These are phyloP conservation scores for Anguilla japonica DNA, from an alignment of 2,113 vertebrate species.

Conservation along the genomic window DNA sequence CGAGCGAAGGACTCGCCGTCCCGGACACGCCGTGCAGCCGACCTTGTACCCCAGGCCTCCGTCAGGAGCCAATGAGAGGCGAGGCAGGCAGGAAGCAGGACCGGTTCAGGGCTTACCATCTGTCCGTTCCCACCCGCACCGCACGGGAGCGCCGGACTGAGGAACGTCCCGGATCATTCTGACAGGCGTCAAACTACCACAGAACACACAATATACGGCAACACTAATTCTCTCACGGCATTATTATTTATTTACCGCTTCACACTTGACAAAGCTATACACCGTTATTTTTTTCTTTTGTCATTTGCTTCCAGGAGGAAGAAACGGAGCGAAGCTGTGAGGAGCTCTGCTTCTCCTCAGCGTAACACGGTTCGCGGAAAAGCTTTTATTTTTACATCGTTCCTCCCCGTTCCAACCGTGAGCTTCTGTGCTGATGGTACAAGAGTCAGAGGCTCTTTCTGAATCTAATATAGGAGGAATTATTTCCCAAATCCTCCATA, in stretches of 20 bases:
- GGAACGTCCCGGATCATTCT: slow-evolving; percentile 10
- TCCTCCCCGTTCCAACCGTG: slow-evolving; percentile 8
- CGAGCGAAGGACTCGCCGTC: neutral
- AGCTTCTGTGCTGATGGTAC: slow-evolving; percentile 44
- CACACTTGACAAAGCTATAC: neutral
- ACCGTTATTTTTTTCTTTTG: neutral
- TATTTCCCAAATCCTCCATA: slow-evolving; percentile 70
- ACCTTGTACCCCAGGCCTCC: neutral
- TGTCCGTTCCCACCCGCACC: neutral
- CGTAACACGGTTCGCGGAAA: neutral
- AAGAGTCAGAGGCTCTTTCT: slow-evolving; percentile 50
- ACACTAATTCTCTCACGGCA: neutral
- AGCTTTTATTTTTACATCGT: neutral
- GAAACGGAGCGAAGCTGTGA: neutral
- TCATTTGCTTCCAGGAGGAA: neutral
- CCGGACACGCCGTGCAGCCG: neutral
- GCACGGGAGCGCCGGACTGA: neutral
- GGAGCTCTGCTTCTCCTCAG: neutral
- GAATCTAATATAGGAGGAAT: slow-evolving; percentile 72
- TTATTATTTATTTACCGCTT: neutral
- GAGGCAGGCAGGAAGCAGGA: neutral
- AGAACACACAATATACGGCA: neutral
- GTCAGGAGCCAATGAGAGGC: neutral
- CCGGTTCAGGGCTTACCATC: slow-evolving; percentile 1
- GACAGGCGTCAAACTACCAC: slow-evolving; percentile 12